Evolutionary conservation across 2,113 vertebrate genomes (phyloP).

Genomic region (Pseudopodoces humilis): DNA sequence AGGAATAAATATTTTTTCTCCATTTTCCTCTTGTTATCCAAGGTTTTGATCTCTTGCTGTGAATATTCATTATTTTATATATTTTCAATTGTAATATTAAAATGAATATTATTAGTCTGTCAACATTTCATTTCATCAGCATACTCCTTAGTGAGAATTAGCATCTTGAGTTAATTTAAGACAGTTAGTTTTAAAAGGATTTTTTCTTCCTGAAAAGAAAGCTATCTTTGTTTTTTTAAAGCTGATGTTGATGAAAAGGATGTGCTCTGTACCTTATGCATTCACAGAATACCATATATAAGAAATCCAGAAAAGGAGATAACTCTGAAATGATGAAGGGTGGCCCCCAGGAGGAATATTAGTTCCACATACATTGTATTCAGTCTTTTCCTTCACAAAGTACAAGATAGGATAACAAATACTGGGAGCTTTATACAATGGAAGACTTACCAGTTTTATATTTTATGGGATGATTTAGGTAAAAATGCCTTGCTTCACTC

Average conservation of each 20-base stretch:
- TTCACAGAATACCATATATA: not conserved
- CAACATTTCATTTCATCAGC: conserved; percentile 15
- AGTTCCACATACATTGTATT: not conserved
- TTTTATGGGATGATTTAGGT: not conserved
- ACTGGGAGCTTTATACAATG: not conserved
- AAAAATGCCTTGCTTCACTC: not conserved
- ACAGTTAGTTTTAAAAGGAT: not conserved
- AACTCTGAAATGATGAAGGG: not conserved
- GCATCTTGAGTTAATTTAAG: not conserved
- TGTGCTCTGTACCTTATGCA: not conserved
- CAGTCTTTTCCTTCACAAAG: not conserved
- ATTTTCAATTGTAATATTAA: not conserved
- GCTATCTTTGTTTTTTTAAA: not conserved
- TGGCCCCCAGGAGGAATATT: not conserved
- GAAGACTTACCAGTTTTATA: not conserved
- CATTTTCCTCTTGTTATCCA: not conserved
- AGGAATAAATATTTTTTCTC: conserved; percentile 5
- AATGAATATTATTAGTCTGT: not conserved
- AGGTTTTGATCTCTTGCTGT: not conserved
- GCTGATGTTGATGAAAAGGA: not conserved
- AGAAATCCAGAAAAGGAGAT: not conserved
- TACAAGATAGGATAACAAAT: not conserved
- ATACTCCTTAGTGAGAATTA: not conserved
- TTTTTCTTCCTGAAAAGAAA: not conserved
- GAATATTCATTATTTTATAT: not conserved